Evolutionary conservation across 1,140 invertebrate genomes (phyloP), one percentile per base, ranked within the genome.

Genomic region (Neodiprion lecontei): DNA sequence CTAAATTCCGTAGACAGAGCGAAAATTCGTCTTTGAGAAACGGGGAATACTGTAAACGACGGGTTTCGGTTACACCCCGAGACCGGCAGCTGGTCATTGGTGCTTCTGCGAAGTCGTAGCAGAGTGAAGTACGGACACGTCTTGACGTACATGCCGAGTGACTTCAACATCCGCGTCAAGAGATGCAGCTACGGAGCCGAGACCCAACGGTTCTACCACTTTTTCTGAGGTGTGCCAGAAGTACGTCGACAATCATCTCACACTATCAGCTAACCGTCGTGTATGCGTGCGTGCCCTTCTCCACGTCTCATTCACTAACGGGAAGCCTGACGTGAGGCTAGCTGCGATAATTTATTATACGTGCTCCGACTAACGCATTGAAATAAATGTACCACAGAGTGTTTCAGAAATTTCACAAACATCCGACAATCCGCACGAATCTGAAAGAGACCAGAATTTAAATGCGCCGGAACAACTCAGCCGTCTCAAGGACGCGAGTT

Each of bases 261-360:
- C n/a, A 61, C 53, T 17, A 61, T 61, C 53, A 61, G 11, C 53
- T 9, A 17, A 5, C 28, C 28, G n/a, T 14, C 53, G 53, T 61
- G 53, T 61, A 17, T 61, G 53, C 53, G 53, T 61, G 53, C 53
- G 53, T 61, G 53, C n/a, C n/a, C 11, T 17, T 61, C 53, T 61
- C 53, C 53, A 14, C 53, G 53, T 23, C 67, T 69, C 72, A 48
- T 48, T 74, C 75, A 67, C 74, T 85, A 85, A 85, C 84, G 84
- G 82, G 82, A 85, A 81, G 80, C 74, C 79, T 70, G 77, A 79
- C 80, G 75, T 81, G 79, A 79, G 80, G 76, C 75, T 66, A 72
- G 77, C 28, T 40, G 75, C 77, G 79, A 83, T 83, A 77, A 85
- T 83, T 83, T 83, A 83, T 80, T 77, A 76, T 76, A 77, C 78